A percentile compares a stretch with the other conserved stretches of the same genome.
Conservation (phyloP, 2,113 vertebrate species). For the Falcunculus frontatus region DNA sequence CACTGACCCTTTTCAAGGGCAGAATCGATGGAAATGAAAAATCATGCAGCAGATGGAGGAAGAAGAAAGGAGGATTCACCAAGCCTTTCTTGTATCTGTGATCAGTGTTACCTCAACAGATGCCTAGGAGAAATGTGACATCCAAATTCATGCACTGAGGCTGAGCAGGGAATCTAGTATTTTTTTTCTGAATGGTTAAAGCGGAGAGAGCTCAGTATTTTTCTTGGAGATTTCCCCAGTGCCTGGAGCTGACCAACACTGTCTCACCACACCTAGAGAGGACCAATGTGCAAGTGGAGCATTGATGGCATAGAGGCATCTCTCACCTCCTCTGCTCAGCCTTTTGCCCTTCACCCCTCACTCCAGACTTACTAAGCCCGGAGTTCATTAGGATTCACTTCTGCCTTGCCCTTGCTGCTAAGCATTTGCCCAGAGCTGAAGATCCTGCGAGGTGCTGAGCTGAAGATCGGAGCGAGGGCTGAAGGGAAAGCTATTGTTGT, state of each 20-base stretch:
- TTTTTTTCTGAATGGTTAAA: not conserved
- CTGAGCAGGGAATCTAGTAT: not conserved
- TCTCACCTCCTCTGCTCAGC: not conserved
- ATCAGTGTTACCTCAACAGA: not conserved
- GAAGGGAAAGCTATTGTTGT: slow-evolving; percentile 21
- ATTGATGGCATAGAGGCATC: not conserved
- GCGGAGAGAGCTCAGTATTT: not conserved
- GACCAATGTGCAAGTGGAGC: not conserved
- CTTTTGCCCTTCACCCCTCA: not conserved
- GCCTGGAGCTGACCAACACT: not conserved
- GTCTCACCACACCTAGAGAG: not conserved
- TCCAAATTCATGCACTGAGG: not conserved
- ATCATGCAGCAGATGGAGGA: not conserved
- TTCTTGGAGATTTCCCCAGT: not conserved
- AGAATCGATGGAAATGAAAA: not conserved
- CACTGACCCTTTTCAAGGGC: not conserved
- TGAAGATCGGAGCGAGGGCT: not conserved
- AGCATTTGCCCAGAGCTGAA: not conserved
- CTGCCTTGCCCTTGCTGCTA: not conserved
- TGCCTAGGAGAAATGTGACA: not conserved
- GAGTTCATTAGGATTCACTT: not conserved
- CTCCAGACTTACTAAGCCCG: not conserved
- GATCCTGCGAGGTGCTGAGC: not conserved
- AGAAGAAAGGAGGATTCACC: not conserved
- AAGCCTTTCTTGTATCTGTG: not conserved